phyloP scores from a whole-genome alignment of 2,797 vertebrate genomes.

The Apogon talboti region DNA sequence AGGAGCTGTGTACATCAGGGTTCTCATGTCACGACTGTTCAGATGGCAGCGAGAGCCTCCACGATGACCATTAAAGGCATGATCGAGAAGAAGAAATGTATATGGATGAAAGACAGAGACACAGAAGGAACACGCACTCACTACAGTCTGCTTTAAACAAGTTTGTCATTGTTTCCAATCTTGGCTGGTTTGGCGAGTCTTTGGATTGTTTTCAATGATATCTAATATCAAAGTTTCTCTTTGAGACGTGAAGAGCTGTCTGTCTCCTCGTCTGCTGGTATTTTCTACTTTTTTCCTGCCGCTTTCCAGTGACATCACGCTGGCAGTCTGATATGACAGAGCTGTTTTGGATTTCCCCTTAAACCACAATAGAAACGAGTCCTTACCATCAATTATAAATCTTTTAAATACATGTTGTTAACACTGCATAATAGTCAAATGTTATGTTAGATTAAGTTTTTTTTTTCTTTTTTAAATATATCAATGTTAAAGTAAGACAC shows the following conservation, averaged over 20 bases:
- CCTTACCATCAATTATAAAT: too few species aligned
- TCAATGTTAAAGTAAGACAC: too few species aligned
- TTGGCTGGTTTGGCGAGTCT: not conserved
- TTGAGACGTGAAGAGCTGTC: slow-evolving; percentile 15
- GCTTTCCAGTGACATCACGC: not conserved
- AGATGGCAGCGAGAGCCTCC: slow-evolving; percentile 14
- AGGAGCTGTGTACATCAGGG: slow-evolving; percentile 48
- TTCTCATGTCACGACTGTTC: slow-evolving; percentile 45
- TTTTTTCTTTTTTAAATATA: too few species aligned
- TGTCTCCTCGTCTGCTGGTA: slow-evolving; percentile 15
- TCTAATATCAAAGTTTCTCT: slow-evolving; percentile 44
- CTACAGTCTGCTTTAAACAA: slow-evolving; percentile 24
- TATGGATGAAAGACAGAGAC: slow-evolving; percentile 18
- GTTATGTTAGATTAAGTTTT: too few species aligned
- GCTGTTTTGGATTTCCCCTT: too few species aligned
- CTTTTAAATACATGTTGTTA: too few species aligned
- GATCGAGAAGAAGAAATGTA: slow-evolving; percentile 38
- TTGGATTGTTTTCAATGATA: not conserved
- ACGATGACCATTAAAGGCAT: slow-evolving; percentile 42
- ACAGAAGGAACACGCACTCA: slow-evolving; percentile 2
- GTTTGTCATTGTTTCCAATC: slow-evolving; percentile 31
- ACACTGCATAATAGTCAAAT: too few species aligned
- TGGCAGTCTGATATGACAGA: not conserved
- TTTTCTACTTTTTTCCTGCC: slow-evolving; percentile 20
- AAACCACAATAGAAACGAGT: too few species aligned